These are phyloP conservation scores for Meloidogyne hapla DNA, from an alignment of 1,140 invertebrate genomes.

Conservation along the genomic window DNA sequence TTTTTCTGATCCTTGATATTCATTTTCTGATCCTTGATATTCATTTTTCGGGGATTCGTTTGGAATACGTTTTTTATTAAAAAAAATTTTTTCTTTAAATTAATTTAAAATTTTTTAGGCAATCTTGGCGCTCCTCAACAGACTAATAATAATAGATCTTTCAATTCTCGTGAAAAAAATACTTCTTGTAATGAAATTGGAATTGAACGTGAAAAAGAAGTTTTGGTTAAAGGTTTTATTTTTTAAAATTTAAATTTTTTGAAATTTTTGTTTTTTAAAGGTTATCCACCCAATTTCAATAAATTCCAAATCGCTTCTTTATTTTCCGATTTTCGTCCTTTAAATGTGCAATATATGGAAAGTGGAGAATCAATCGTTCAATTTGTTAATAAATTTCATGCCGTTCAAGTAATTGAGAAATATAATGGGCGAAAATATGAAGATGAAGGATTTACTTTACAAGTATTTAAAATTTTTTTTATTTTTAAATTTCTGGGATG, in stretches of 20 bases:
- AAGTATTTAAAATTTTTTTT: not conserved
- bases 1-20: too few relatives aligned
- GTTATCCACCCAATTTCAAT: slow-evolving; percentile 20
- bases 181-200: not conserved
- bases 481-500: not conserved
- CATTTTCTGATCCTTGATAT: too few relatives aligned
- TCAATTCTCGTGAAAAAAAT: not conserved
- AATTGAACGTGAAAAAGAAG: not conserved
- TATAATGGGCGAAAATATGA: slow-evolving; percentile 20
- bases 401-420: slow-evolving; percentile 20
- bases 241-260: too few relatives aligned
- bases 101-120: not conserved
- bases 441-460: slow-evolving; percentile 19
- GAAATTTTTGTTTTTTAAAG: not conserved
- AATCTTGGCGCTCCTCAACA: not conserved
- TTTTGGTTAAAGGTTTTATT: not conserved
- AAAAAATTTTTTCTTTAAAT: not conserved
- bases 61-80: too few relatives aligned
- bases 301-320: slow-evolving; percentile 32
- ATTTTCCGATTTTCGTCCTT: slow-evolving; percentile 31
- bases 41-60: too few relatives aligned
- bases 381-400: slow-evolving; percentile 36
- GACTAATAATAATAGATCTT: not conserved
- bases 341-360: slow-evolving; percentile 14
- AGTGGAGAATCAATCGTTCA: slow-evolving; percentile 12